phyloP scores from a whole-genome alignment of 2,113 vertebrate genomes.

The Pimephales promelas region DNA sequence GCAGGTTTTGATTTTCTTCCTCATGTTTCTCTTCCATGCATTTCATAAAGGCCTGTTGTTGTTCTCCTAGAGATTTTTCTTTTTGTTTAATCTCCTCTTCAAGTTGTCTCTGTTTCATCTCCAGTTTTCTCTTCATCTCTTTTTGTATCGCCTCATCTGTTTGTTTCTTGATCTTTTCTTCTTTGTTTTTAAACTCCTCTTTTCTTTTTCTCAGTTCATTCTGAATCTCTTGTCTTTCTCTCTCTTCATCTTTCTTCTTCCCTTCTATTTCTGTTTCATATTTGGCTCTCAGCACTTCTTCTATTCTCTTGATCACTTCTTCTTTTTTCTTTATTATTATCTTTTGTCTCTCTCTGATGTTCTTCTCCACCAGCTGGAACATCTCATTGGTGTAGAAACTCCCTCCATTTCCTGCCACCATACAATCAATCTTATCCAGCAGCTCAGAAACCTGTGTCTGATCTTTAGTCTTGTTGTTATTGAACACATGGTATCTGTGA shows the following conservation, averaged over 20 bases:
- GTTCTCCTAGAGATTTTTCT: background rate
- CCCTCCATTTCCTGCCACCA: background rate
- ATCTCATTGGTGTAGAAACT: background rate
- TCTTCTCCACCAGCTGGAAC: background rate
- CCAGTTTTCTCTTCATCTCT: background rate
- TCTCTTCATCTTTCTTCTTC: constrained; percentile 20
- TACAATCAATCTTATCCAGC: background rate
- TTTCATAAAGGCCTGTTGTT: background rate
- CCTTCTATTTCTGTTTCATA: background rate
- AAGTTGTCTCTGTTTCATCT: background rate
- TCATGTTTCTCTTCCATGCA: background rate
- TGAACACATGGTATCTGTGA: background rate
- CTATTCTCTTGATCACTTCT: background rate
- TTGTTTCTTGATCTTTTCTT: background rate
- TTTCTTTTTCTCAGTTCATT: background rate
- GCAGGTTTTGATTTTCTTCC: background rate
- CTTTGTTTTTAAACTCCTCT: background rate
- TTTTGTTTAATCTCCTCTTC: background rate
- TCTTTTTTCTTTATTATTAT: background rate
- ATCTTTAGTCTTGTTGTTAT: background rate
- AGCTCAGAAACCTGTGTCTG: background rate
- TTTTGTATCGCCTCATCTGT: background rate
- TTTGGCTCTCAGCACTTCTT: constrained; percentile 32
- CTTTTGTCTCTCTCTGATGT: background rate
- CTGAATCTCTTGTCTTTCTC: background rate